Conservation (phyloP, 2,113 vertebrate genomes). For the Neopipo cinnamomea region DNA sequence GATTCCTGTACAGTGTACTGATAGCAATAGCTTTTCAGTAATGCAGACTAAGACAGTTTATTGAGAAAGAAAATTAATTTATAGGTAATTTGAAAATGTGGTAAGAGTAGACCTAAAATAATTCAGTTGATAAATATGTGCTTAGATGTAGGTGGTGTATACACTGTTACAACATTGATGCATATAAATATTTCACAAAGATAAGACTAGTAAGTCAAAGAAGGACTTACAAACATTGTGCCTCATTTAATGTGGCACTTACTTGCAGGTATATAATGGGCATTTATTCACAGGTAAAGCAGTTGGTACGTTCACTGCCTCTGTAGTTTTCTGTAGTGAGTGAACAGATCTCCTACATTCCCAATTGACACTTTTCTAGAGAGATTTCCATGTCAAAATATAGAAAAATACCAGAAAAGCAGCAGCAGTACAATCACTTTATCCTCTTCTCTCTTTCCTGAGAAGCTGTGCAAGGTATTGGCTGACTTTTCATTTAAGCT, state of each 20-base stretch:
- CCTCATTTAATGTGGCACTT: background rate
- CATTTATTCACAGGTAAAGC: background rate
- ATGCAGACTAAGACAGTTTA: background rate
- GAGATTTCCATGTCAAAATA: background rate
- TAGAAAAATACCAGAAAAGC: background rate
- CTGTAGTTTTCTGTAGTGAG: background rate
- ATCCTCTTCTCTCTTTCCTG: background rate
- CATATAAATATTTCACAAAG: background rate
- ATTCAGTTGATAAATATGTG: background rate
- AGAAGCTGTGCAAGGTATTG: background rate
- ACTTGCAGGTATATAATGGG: too few species aligned
- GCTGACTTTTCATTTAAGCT: background rate
- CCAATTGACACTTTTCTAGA: background rate
- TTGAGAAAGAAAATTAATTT: background rate
- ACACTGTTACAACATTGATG: background rate
- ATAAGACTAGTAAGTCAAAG: background rate
- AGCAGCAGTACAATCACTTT: background rate
- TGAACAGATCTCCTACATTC: background rate
- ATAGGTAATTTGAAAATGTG: background rate
- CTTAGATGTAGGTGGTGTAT: background rate
- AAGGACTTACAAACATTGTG: background rate
- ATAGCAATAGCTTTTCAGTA: background rate
- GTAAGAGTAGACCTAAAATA: background rate
- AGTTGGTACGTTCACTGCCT: background rate
- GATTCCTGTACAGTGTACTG: fast-evolving